A percentile compares a stretch with the other conserved stretches of the same genome.
These are phyloP conservation scores for Corydoras sp. DNA, from an alignment of 2,113 vertebrate genomes.

Conservation along the genomic window DNA sequence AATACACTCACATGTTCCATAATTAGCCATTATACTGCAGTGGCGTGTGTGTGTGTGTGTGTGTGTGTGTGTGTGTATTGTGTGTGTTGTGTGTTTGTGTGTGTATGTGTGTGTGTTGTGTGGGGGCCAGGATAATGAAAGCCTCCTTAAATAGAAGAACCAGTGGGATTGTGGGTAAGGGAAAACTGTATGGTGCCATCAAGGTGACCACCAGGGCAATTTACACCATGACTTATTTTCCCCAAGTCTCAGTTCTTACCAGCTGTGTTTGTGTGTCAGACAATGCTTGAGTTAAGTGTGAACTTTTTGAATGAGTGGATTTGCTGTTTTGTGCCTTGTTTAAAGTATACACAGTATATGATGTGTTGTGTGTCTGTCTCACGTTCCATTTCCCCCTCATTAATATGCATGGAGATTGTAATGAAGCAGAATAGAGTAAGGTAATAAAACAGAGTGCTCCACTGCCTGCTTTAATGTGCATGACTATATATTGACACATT, in stretches of 20 bases:
- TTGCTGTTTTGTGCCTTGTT: conserved; percentile 3
- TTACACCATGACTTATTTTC: conserved; percentile 73
- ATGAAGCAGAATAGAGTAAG: conserved; percentile 71
- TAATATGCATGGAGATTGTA: conserved; percentile 71
- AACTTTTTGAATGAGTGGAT: conserved; percentile 45
- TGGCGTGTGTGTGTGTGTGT: conserved; percentile 55
- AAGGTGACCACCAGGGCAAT: conserved; percentile 70
- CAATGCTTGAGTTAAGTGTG: conserved; percentile 20
- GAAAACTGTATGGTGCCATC: conserved; percentile 69
- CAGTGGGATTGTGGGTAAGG: conserved; percentile 64
- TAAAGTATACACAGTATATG: conserved; percentile 11
- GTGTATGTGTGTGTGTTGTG: conserved; percentile 52
- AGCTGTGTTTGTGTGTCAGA: conserved; percentile 44
- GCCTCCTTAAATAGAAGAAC: conserved; percentile 61
- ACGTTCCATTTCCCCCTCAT: conserved; percentile 67
- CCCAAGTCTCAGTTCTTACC: conserved; percentile 55
- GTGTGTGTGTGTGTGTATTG: conserved; percentile 50
- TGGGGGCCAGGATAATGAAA: conserved; percentile 67
- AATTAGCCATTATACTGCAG: conserved; percentile 71
- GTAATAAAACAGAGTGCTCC: conserved; percentile 67
- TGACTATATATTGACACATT: conserved; percentile 60
- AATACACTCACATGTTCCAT: conserved; percentile 62
- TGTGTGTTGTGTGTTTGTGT: no score
- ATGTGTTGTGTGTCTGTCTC: conserved; percentile 45
- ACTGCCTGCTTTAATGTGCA: conserved; percentile 60